A percentile compares a stretch with the other conserved stretches of the same genome.
Evolutionary conservation across 2,888 invertebrate species (phyloP).

Genomic region (Eilema sororculum): DNA sequence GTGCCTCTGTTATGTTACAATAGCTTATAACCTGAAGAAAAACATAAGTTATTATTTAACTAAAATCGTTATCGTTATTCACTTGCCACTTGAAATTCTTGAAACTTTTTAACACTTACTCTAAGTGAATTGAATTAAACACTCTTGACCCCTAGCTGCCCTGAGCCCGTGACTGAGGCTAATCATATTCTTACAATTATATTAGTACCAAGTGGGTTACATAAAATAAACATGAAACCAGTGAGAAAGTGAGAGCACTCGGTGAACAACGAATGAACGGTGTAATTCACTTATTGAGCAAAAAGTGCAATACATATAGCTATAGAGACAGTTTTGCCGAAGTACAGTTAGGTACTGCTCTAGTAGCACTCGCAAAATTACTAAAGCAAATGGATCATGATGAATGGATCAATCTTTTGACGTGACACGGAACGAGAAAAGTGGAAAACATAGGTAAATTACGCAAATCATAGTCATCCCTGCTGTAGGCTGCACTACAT

Average conservation of each 20-base stretch:
- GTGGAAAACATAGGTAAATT: no score
- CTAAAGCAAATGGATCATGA: no score
- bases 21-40: no score
- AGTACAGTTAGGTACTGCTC: neutral
- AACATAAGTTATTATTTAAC: no score
- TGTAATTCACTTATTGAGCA: neutral
- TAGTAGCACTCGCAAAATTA: neutral
- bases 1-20: no score
- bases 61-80: no score
- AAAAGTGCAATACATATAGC: neutral
- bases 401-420: no score
- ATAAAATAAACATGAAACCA: neutral
- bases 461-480: no score
- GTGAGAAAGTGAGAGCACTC: neutral
- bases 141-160: neutral
- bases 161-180: neutral
- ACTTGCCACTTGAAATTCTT: neutral
- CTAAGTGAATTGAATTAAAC: neutral
- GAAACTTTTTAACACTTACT: neutral
- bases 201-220: neutral
- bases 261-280: neutral
- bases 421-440: no score
- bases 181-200: neutral
- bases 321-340: neutral
- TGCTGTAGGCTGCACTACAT: no score